Evolutionary conservation across 2,797 vertebrate genomes (phyloP).

Genomic region (Syndactyla subalaris): DNA sequence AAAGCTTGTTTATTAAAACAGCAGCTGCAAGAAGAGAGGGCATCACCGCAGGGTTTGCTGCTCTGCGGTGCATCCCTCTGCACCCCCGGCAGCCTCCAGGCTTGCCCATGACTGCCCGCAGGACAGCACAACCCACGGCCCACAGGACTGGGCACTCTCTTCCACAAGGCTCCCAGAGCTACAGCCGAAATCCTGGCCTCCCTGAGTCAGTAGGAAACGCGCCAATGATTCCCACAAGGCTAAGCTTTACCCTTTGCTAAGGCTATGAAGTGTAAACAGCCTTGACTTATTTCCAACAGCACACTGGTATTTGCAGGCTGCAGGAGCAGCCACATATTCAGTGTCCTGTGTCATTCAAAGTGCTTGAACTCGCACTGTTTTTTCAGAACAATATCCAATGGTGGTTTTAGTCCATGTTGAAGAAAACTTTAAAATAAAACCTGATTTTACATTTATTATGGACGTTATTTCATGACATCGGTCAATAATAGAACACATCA

Average conservation of each 20-base stretch:
- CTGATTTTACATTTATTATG: background rate
- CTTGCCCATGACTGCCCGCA: accelerated
- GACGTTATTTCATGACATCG: background rate
- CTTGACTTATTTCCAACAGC: background rate
- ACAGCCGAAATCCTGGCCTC: background rate
- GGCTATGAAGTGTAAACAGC: background rate
- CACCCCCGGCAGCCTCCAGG: background rate
- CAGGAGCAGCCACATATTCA: background rate
- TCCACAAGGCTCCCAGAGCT: background rate
- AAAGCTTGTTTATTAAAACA: background rate
- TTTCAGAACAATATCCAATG: background rate
- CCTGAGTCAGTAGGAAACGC: accelerated
- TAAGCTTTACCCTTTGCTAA: background rate
- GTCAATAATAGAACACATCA: background rate
- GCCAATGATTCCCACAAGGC: background rate
- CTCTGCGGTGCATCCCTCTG: background rate
- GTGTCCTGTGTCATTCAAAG: background rate
- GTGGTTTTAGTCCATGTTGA: background rate
- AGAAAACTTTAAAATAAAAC: background rate
- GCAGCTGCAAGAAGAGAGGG: background rate
- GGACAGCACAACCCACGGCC: background rate
- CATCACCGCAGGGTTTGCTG: background rate
- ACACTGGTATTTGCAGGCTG: background rate
- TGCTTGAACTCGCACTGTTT: background rate
- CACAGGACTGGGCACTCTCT: accelerated